These are phyloP conservation scores for Asbolus verrucosus DNA, from an alignment of 1,140 invertebrate species.

Conservation along the genomic window DNA sequence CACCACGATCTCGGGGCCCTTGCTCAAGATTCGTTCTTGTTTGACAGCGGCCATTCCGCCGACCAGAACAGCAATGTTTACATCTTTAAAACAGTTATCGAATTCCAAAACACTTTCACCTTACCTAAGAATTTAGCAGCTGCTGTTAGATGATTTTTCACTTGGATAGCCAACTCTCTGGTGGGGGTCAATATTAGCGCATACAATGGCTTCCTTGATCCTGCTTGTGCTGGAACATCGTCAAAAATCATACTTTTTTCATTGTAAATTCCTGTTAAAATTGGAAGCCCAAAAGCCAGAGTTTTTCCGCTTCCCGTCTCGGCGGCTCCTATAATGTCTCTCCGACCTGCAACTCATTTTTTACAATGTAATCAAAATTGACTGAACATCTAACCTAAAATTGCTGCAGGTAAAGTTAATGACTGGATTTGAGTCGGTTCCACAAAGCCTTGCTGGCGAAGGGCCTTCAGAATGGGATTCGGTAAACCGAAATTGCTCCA, in stretches of 20 bases:
- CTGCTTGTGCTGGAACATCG: not conserved
- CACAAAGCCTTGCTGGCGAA: conserved; percentile 81
- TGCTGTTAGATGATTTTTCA: conserved; percentile 85
- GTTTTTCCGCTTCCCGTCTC: conserved; percentile 99
- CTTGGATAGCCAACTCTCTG: conserved; percentile 94
- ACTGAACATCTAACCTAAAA: conserved; percentile 71
- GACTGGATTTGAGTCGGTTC: conserved; percentile 88
- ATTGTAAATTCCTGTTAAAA: conserved; percentile 85
- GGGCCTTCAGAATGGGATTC: conserved; percentile 76
- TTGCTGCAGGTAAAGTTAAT: conserved; percentile 84
- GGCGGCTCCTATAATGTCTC: conserved; percentile 94
- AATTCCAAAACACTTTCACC: too few species aligned
- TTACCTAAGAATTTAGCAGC: conserved; percentile 86
- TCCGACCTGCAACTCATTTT: conserved; percentile 67
- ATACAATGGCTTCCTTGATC: conserved; percentile 71
- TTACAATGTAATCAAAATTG: not conserved
- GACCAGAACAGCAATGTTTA: conserved; percentile 81
- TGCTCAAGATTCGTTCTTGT: conserved; percentile 86
- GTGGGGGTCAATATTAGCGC: conserved; percentile 94
- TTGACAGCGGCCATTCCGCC: conserved; percentile 93
- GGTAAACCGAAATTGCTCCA: conserved; percentile 83
- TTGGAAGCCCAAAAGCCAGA: conserved; percentile 95
- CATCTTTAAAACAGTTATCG: conserved; percentile 63
- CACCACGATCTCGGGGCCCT: conserved; percentile 92
- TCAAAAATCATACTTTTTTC: conserved; percentile 67